Evolutionary conservation across 2,113 vertebrate species (phyloP).

Genomic region (Myotis yumanensis): DNA sequence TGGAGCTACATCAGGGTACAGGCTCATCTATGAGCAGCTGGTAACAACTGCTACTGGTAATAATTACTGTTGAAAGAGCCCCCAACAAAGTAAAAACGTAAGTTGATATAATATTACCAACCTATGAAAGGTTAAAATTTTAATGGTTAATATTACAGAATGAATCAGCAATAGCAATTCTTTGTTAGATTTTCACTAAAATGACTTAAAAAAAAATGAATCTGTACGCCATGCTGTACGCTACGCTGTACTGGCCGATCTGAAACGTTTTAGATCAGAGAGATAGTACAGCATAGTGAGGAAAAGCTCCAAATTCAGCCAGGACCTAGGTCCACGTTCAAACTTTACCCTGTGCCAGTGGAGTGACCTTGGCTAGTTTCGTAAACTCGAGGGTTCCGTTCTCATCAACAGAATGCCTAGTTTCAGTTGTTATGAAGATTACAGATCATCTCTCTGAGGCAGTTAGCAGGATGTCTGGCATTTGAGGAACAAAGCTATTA

Average conservation of each 20-base stretch:
- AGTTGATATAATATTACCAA: not conserved
- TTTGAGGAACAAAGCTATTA: not conserved
- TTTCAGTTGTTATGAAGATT: not conserved
- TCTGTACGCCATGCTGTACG: not conserved
- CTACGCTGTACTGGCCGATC: not conserved
- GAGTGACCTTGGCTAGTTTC: not conserved
- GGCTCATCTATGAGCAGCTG: not conserved
- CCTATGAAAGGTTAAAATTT: constrained; percentile 3
- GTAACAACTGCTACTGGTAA: not conserved
- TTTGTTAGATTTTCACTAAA: constrained; percentile 8
- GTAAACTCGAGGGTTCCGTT: constrained; percentile 10
- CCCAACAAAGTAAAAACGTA: not conserved
- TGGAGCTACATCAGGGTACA: not conserved
- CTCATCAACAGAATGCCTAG: not conserved
- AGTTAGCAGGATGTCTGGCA: not conserved
- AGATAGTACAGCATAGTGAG: not conserved
- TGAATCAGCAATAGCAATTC: not conserved
- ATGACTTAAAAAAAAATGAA: not conserved
- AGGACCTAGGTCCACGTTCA: not conserved
- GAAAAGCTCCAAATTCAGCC: not conserved
- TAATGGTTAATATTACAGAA: constrained; percentile 27
- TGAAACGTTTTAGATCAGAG: not conserved
- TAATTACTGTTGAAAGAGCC: not conserved
- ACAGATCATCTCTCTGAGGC: not conserved
- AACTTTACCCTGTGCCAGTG: not conserved